Conservation (phyloP, 2,888 invertebrate genomes). For the Leptarthrus brevirostris region DNA sequence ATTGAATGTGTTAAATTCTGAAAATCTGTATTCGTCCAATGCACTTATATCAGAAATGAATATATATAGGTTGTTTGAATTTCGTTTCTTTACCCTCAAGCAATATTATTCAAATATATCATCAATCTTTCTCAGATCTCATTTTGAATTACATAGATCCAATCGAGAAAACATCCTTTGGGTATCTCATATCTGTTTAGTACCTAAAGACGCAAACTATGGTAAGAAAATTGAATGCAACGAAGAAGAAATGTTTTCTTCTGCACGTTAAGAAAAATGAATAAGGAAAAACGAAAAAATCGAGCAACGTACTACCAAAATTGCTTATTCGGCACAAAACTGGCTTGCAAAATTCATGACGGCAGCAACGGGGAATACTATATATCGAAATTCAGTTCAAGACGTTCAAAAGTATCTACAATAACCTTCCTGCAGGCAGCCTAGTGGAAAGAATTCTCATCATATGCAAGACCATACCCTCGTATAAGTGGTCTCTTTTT, state of each 20-base stretch:
- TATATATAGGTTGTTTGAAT: no score
- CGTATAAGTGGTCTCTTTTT: slow-evolving; percentile 16
- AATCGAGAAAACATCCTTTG: slow-evolving; percentile 8
- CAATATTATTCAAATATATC: neutral
- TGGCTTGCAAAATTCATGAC: slow-evolving; percentile 11
- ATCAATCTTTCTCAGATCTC: neutral
- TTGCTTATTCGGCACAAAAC: slow-evolving; percentile 21
- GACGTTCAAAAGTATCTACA: slow-evolving; percentile 2
- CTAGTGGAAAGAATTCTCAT: neutral
- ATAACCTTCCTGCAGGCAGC: slow-evolving; percentile 3
- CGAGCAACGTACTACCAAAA: slow-evolving; percentile 20
- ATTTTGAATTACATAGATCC: slow-evolving; percentile 1
- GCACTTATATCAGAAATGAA: no score
- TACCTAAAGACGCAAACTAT: neutral
- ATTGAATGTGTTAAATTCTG: no score
- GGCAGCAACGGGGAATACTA: neutral
- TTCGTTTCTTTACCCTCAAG: no score
- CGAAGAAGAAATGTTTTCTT: slow-evolving; percentile 1
- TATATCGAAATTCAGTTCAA: slow-evolving; percentile 20
- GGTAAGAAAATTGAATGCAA: slow-evolving; percentile 22
- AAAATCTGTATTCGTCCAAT: no score
- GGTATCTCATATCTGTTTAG: neutral
- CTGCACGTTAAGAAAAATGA: slow-evolving; percentile 16
- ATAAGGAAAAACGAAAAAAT: slow-evolving; percentile 7
- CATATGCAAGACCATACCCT: slow-evolving; percentile 10